These are phyloP conservation scores for Crotalus tigris DNA, from an alignment of 2,113 vertebrate species.

Conservation along the genomic window DNA sequence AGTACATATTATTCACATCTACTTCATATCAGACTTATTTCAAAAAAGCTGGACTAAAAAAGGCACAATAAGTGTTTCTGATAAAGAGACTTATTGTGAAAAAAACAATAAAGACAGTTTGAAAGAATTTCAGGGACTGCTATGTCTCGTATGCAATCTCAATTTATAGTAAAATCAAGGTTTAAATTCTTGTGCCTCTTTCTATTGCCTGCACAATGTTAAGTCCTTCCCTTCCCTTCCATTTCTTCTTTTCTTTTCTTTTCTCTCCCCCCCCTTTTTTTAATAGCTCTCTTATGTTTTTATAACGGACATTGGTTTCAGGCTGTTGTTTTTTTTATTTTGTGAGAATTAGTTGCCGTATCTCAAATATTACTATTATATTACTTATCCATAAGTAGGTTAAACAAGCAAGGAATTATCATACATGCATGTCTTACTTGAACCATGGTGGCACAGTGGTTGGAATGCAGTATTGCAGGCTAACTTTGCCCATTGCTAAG, in stretches of 20 bases:
- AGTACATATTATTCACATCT: not conserved
- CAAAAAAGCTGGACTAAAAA: not conserved
- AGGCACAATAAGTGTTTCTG: not conserved
- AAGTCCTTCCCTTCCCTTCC: not conserved
- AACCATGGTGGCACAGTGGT: not conserved
- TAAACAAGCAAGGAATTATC: not conserved
- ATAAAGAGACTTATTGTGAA: not conserved
- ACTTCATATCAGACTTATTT: not conserved
- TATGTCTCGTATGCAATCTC: not conserved
- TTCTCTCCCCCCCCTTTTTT: not conserved
- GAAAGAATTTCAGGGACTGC: not conserved
- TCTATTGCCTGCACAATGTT: not conserved
- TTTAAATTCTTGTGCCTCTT: not conserved
- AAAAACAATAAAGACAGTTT: not conserved
- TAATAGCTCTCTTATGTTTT: not conserved
- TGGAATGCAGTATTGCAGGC: not conserved
- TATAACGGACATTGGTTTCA: not conserved
- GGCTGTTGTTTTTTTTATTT: not conserved
- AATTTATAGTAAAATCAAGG: not conserved
- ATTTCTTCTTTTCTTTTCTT: not conserved
- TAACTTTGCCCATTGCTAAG: not conserved
- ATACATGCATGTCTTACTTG: not conserved
- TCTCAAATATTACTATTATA: not conserved
- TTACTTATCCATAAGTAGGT: not conserved
- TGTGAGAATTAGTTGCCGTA: not conserved